phyloP scores from a whole-genome alignment of 2,797 vertebrate genomes.

The Salmo trutta region DNA sequence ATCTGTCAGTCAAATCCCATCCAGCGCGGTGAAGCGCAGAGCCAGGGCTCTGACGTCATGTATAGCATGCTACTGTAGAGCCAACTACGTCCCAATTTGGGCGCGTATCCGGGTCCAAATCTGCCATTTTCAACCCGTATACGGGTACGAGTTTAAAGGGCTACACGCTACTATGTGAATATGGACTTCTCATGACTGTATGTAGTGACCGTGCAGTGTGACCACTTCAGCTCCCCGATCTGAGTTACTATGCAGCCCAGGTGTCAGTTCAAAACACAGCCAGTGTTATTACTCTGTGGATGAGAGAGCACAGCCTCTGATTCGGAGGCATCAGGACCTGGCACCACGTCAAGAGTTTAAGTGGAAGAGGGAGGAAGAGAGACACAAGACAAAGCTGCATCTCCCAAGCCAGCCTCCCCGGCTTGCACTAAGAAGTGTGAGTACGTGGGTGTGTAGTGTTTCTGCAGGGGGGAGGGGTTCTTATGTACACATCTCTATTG shows the following conservation, averaged over 20 bases:
- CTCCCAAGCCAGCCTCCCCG: too few relatives aligned
- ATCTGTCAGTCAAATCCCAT: neutral
- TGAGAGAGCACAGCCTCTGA: neutral
- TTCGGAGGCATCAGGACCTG: neutral
- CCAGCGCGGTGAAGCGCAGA: too few relatives aligned
- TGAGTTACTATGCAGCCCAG: slow-evolving; percentile 17
- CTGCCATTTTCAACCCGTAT: too few relatives aligned
- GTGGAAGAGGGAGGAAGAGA: neutral
- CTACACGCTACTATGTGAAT: neutral
- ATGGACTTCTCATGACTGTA: neutral
- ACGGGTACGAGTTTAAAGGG: neutral
- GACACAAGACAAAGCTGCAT: neutral
- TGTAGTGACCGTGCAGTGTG: neutral
- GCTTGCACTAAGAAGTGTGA: too few relatives aligned
- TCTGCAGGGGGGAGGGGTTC: too few relatives aligned
- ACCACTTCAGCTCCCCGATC: too few relatives aligned
- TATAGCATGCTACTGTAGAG: too few relatives aligned
- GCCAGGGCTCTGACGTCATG: too few relatives aligned
- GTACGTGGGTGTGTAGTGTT: too few relatives aligned
- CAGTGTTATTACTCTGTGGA: slow-evolving; percentile 19
- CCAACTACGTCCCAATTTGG: too few relatives aligned
- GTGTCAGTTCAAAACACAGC: slow-evolving; percentile 17
- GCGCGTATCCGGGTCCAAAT: too few relatives aligned
- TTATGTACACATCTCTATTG: neutral
- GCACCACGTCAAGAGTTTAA: neutral